These are phyloP conservation scores for Fregetta grallaria DNA, from an alignment of 2,113 vertebrate species.

Conservation along the genomic window DNA sequence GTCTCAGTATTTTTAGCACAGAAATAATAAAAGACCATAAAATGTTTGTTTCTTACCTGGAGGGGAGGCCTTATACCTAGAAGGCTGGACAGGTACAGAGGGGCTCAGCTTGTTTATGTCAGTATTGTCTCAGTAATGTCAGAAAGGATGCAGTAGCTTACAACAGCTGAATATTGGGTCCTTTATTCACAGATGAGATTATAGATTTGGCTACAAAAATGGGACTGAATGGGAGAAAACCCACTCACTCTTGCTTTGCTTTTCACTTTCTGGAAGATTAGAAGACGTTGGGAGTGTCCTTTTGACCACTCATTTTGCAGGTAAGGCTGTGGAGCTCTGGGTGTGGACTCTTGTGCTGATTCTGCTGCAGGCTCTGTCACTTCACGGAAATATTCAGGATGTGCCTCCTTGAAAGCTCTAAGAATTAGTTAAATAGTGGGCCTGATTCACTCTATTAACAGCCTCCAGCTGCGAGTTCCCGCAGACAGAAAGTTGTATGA, in stretches of 20 bases:
- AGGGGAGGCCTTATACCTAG: not conserved
- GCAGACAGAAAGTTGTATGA: not conserved
- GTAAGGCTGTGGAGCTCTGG: not conserved
- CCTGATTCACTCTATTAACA: not conserved
- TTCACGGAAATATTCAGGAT: not conserved
- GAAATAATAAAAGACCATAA: not conserved
- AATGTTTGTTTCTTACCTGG: not conserved
- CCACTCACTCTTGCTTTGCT: not conserved
- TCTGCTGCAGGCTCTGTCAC: not conserved
- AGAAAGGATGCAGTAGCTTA: not conserved
- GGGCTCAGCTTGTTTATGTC: not conserved
- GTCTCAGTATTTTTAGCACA: not conserved
- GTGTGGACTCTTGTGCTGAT: not conserved
- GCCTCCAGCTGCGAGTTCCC: not conserved
- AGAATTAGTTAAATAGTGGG: not conserved
- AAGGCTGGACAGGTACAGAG: not conserved
- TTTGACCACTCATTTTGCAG: not conserved
- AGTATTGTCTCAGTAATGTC: rapidly evolving
- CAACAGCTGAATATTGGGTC: not conserved
- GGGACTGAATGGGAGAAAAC: not conserved
- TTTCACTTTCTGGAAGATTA: not conserved
- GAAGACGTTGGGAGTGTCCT: not conserved
- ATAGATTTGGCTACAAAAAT: not conserved
- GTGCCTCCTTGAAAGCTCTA: not conserved
- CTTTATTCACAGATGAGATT: not conserved